Conservation (phyloP, 2,113 vertebrate species). For the Mugil cephalus region DNA sequence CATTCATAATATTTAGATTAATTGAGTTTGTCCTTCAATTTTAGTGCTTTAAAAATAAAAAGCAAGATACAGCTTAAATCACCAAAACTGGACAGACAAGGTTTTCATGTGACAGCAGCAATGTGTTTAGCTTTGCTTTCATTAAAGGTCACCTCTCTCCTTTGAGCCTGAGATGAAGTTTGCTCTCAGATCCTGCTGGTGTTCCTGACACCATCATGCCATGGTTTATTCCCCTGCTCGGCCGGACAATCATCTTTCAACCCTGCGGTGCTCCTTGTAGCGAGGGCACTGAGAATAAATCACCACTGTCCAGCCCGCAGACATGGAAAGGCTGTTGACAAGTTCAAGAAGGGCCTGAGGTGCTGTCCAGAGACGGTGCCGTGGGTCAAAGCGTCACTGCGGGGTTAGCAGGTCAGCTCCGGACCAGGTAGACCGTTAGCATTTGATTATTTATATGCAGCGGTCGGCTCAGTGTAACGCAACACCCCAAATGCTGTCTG, state of each 20-base stretch:
- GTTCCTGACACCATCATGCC: conserved; percentile 56
- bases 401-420: conserved; percentile 39
- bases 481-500: neutral
- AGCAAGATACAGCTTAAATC: no score
- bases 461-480: neutral
- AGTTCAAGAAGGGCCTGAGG: conserved; percentile 43
- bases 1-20: no score
- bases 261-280: conserved; percentile 39
- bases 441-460: neutral
- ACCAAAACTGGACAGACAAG: neutral
- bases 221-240: conserved; percentile 47
- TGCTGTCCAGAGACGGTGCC: conserved; percentile 22
- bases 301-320: conserved; percentile 27
- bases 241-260: conserved; percentile 61
- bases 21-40: no score
- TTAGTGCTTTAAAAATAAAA: no score
- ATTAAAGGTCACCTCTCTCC: conserved; percentile 53
- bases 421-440: neutral
- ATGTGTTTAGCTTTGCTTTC: conserved; percentile 27
- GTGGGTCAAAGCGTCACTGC: conserved; percentile 35
- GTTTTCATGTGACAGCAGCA: conserved; percentile 29
- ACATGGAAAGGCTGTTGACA: conserved; percentile 50
- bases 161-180: conserved; percentile 36
- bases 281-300: conserved; percentile 64
- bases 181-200: conserved; percentile 43